These are phyloP conservation scores for Myotis yumanensis DNA, from an alignment of 2,113 vertebrate species.

Conservation along the genomic window DNA sequence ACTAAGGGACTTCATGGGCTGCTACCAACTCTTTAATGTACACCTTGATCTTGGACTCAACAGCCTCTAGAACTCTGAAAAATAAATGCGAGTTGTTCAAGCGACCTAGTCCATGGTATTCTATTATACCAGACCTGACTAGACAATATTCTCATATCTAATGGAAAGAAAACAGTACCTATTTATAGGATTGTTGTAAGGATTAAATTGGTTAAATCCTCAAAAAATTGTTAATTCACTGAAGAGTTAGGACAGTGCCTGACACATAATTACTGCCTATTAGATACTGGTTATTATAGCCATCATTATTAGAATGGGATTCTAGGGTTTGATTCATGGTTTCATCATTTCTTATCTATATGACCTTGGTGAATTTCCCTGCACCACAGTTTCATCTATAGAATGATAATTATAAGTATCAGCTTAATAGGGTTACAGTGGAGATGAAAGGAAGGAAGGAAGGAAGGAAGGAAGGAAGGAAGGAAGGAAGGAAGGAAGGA, in stretches of 20 bases:
- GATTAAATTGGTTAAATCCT: background rate
- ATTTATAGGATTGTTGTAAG: background rate
- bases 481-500: too few relatives aligned
- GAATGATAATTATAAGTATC: background rate
- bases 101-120: background rate
- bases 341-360: background rate
- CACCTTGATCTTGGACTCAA: background rate
- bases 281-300: too few relatives aligned
- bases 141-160: background rate
- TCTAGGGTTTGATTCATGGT: background rate
- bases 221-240: background rate
- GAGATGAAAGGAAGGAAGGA: background rate
- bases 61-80: background rate
- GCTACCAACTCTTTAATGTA: background rate
- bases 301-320: background rate
- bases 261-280: background rate
- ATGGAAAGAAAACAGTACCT: background rate
- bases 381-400: background rate
- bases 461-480: too few relatives aligned
- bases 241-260: background rate
- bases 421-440: background rate
- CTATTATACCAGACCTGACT: background rate
- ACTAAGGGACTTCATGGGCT: background rate
- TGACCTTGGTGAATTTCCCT: background rate
- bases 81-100: background rate